phyloP scores from a whole-genome alignment of 2,797 vertebrate species.

The Microctenopoma lineatum region DNA sequence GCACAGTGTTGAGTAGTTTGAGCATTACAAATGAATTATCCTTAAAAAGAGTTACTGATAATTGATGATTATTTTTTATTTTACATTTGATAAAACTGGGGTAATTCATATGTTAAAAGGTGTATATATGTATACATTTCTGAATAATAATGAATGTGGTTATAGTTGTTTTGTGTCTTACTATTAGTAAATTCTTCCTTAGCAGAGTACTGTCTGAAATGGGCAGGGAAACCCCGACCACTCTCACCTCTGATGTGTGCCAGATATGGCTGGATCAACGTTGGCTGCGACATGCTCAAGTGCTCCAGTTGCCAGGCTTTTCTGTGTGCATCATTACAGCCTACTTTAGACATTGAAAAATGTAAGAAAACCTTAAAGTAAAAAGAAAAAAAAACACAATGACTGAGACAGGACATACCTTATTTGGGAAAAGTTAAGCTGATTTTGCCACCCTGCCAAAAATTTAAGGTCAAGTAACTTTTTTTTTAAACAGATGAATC shows the following conservation, averaged over 20 bases:
- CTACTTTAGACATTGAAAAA: constrained; percentile 87
- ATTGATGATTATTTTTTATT: not conserved
- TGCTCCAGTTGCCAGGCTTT: constrained; percentile 95
- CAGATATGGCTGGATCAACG: constrained; percentile 91
- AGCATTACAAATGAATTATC: not conserved
- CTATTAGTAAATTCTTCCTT: constrained; percentile 66
- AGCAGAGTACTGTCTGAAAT: constrained; percentile 89
- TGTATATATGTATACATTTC: not conserved
- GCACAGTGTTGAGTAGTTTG: not conserved
- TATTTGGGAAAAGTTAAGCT: constrained; percentile 12
- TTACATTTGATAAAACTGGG: not conserved
- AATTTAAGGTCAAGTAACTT: constrained; percentile 11
- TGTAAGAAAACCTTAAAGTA: constrained; percentile 80
- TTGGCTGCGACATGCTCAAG: constrained; percentile 91
- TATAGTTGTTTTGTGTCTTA: not conserved
- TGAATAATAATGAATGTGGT: not conserved
- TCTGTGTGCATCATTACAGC: constrained; percentile 90
- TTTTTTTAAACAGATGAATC: constrained; percentile 86
- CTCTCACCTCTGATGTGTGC: constrained; percentile 93
- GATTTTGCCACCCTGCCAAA: constrained; percentile 24
- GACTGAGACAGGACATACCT: not conserved
- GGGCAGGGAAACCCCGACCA: constrained; percentile 89
- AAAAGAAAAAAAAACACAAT: constrained; percentile 11
- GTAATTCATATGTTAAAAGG: not conserved
- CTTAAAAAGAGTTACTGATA: not conserved